Evolutionary conservation across 2,888 invertebrate species (phyloP), one percentile per base, ranked within the genome.

Genomic region (Lamellibrachia columna): DNA sequence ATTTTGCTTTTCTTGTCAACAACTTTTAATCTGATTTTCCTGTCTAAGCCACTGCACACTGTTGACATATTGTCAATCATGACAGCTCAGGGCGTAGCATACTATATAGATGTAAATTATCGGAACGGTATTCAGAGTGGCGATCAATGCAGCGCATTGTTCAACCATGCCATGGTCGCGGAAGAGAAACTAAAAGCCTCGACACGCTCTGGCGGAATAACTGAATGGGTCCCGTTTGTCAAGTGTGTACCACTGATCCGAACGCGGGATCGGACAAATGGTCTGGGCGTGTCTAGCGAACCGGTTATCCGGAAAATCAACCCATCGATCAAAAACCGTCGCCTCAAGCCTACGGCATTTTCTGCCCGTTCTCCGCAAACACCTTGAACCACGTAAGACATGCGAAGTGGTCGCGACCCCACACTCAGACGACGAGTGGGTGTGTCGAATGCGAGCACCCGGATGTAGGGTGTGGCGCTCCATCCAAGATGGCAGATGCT

Each of bases 391-490:
- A n/a, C 75, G 75, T 75, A 75, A 75, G 75, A 75, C 75, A 75
- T 22, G 15, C 75, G 75, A 75, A 75, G 75, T 75, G 75, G 75
- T 75, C 75, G n/a, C 75, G 75, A 22, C 75, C 75, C 75, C 75
- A 75, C 93, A 93, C 93, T 93, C 93, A 93, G 91, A 92, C 92
- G 93, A 75, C 93, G 53, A 93, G 94, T 94, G 93, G 94, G 94
- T 94, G 94, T 94, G 94, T 94, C 94, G 55, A 92, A 90, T 92
- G 52, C 90, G 92, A 93, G 93, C 92, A 75, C 94, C 94, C 94
- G 94, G 93, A 94, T 94, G 94, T 94, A 93, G 93, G 94, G 94
- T 93, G 94, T 94, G 94, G 93, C 93, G 93, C 93, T 92, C 93
- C 92, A 93, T 92, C 92, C 94, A 94, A 75, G 75, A 75, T 75